Evolutionary conservation across 2,113 vertebrate genomes (phyloP).

Genomic region (Phylloscopus trochilus): DNA sequence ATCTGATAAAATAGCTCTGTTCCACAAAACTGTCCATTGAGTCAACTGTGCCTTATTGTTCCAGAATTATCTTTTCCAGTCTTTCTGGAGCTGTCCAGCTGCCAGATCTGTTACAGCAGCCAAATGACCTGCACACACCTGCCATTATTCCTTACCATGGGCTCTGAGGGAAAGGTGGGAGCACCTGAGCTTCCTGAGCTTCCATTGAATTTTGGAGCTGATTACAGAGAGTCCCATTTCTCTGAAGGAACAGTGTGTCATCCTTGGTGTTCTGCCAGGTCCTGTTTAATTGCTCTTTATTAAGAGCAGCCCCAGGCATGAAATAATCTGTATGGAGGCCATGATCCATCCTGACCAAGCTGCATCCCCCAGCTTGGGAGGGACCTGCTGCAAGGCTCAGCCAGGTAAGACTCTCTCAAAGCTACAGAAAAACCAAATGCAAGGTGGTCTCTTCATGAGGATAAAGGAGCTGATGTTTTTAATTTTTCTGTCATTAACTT

Average conservation of each 20-base stretch:
- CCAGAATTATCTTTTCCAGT: not conserved
- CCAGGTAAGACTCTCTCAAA: not conserved
- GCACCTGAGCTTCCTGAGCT: not conserved
- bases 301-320: not conserved
- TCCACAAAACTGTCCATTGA: not conserved
- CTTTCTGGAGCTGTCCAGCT: not conserved
- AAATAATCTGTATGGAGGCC: not conserved
- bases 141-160: fast-evolving
- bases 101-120: not conserved
- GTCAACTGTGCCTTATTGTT: not conserved
- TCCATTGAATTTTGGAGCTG: not conserved
- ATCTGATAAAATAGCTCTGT: not conserved
- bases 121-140: not conserved
- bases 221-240: not conserved
- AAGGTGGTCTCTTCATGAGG: not conserved
- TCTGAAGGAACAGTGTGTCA: not conserved
- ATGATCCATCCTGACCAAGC: fast-evolving
- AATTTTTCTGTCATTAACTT: not conserved
- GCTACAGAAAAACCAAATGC: not conserved
- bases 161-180: not conserved
- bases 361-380: not conserved
- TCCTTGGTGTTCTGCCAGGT: not conserved
- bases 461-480: not conserved
- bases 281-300: not conserved
- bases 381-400: not conserved